These are phyloP conservation scores for Graptemys geographica DNA, from an alignment of 2,797 vertebrate genomes.

Conservation along the genomic window DNA sequence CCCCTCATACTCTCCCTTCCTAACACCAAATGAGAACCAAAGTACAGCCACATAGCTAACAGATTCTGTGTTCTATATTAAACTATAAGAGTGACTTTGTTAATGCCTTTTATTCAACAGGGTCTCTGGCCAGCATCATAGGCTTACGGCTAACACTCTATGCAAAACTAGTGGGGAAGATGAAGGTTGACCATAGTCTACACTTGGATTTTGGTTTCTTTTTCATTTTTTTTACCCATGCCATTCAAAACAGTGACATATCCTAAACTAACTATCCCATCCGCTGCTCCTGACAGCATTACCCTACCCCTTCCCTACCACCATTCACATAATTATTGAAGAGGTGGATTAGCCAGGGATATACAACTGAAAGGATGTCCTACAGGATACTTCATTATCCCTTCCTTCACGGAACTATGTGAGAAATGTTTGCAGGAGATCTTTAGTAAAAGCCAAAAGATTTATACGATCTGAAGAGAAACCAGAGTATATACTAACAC, in stretches of 20 bases:
- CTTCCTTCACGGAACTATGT: accelerated
- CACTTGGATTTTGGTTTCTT: background rate
- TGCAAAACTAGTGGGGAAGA: background rate
- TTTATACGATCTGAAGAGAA: no score
- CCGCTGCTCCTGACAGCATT: background rate
- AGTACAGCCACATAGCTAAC: background rate
- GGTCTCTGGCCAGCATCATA: accelerated
- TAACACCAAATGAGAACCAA: background rate
- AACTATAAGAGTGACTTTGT: background rate
- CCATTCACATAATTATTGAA: accelerated
- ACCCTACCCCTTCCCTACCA: background rate
- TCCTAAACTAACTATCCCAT: background rate
- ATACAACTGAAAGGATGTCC: background rate
- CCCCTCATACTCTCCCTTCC: background rate
- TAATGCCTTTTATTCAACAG: background rate
- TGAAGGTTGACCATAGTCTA: background rate
- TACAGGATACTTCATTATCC: background rate
- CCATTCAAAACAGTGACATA: background rate
- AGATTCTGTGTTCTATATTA: background rate
- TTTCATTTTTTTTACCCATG: background rate
- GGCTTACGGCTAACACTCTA: background rate
- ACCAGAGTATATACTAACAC: no score
- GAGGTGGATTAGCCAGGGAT: background rate
- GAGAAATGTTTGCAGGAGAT: background rate
- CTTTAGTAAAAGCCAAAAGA: no score